These are phyloP conservation scores for Copidosoma aretas DNA, from an alignment of 2,888 invertebrate genomes.

Conservation along the genomic window DNA sequence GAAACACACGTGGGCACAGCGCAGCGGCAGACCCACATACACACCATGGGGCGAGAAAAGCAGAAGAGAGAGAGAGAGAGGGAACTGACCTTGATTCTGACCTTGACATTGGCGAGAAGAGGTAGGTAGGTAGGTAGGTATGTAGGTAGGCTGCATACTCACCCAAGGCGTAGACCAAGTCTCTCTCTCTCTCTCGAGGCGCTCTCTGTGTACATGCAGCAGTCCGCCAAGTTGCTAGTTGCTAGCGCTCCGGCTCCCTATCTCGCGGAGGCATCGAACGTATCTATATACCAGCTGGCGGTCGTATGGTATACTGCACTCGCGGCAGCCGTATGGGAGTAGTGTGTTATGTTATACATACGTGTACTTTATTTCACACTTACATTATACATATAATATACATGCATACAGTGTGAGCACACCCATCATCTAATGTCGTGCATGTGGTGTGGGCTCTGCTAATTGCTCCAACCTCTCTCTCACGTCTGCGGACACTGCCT, in stretches of 20 bases:
- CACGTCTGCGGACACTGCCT: neutral
- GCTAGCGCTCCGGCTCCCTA: constrained; percentile 13
- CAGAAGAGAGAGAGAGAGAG: neutral
- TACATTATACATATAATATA: too few relatives aligned
- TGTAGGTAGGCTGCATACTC: too few relatives aligned
- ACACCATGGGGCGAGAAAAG: neutral
- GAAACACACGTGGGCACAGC: too few relatives aligned
- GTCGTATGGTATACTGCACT: too few relatives aligned
- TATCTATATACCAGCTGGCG: constrained; percentile 4
- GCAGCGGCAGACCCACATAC: too few relatives aligned
- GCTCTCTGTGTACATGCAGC: neutral
- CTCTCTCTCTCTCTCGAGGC: neutral
- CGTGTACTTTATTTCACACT: too few relatives aligned
- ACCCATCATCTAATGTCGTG: neutral
- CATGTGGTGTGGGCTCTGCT: constrained; percentile 5
- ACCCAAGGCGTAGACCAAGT: too few relatives aligned
- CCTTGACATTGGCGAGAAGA: constrained; percentile 26
- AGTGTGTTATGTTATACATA: too few relatives aligned
- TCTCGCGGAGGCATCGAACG: constrained; percentile 27
- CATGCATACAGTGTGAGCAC: too few relatives aligned
- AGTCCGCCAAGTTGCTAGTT: neutral
- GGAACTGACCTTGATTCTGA: constrained; percentile 26
- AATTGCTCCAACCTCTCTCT: constrained; percentile 17
- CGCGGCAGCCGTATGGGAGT: too few relatives aligned
- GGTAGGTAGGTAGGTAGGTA: too few relatives aligned